These are phyloP conservation scores for Pomacea canaliculata DNA, from an alignment of 2,888 invertebrate species.

Conservation along the genomic window DNA sequence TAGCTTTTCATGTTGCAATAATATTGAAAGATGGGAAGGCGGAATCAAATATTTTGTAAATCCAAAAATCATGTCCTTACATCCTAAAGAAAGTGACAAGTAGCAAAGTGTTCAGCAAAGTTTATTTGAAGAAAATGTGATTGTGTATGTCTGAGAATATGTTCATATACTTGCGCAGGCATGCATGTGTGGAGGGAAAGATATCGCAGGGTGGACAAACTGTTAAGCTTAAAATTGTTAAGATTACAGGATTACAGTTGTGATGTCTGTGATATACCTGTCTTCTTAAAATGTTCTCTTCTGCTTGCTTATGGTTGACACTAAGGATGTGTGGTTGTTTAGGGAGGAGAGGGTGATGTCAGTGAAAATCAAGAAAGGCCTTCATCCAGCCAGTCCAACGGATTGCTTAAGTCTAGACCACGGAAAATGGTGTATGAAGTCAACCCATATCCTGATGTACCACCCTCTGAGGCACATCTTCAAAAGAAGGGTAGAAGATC, in stretches of 20 bases:
- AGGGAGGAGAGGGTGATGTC: constrained; percentile 6
- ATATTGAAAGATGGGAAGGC: too few species aligned
- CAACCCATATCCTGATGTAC: constrained; percentile 14
- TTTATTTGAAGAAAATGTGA: background rate
- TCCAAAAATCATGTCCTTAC: too few species aligned
- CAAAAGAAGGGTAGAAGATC: constrained; percentile 17
- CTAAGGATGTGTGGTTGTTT: too few species aligned
- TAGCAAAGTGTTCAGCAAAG: background rate
- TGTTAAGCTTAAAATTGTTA: background rate
- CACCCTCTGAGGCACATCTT: constrained; percentile 6
- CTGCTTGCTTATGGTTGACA: too few species aligned
- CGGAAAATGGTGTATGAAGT: constrained; percentile 16
- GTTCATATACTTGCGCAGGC: too few species aligned
- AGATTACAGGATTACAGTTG: background rate
- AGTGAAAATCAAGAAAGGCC: background rate
- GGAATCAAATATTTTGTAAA: too few species aligned
- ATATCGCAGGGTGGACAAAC: background rate
- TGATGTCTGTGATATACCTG: background rate
- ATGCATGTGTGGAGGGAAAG: background rate
- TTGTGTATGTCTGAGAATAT: background rate
- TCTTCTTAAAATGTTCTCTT: too few species aligned
- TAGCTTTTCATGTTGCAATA: background rate
- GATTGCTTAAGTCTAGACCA: constrained; percentile 15
- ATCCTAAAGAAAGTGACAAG: too few species aligned
- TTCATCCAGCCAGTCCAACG: constrained; percentile 6